phyloP scores from a whole-genome alignment of 2,888 invertebrate species.

The Pandemis corylana region DNA sequence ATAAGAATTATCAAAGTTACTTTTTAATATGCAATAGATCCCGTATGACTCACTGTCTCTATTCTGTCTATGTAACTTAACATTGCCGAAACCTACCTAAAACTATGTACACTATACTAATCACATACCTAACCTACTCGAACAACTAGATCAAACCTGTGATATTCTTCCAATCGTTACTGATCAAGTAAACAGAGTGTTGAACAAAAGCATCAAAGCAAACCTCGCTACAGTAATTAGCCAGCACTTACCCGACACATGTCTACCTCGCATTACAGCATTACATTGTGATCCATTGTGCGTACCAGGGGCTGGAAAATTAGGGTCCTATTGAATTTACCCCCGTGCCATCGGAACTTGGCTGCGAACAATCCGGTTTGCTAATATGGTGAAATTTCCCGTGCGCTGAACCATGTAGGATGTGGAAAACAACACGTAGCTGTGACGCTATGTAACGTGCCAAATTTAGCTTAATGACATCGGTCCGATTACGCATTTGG shows the following conservation, averaged over 20 bases:
- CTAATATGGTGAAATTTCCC: constrained; percentile 60
- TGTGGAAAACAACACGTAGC: background rate
- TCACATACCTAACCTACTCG: background rate
- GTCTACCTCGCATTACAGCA: constrained; percentile 12
- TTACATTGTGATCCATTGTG: constrained; percentile 50
- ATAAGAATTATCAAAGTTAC: too few species aligned
- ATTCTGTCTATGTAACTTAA: too few species aligned
- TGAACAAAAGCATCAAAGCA: constrained; percentile 6
- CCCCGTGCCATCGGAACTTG: constrained; percentile 51
- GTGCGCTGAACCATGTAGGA: background rate
- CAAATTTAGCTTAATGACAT: constrained; percentile 11
- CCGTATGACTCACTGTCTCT: too few species aligned
- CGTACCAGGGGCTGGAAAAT: constrained; percentile 56
- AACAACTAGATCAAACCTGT: background rate
- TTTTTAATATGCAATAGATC: too few species aligned
- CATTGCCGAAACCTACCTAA: too few species aligned
- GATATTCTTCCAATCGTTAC: background rate
- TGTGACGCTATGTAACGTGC: constrained; percentile 9
- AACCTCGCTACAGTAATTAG: constrained; percentile 25
- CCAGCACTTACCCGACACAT: constrained; percentile 29
- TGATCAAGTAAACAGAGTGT: background rate
- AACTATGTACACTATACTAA: too few species aligned
- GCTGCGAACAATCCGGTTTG: constrained; percentile 61
- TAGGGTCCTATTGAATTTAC: constrained; percentile 65
- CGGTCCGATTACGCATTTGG: constrained; percentile 4